Conservation (phyloP, 2,797 vertebrate genomes). For the Toxotes lorentzi region DNA sequence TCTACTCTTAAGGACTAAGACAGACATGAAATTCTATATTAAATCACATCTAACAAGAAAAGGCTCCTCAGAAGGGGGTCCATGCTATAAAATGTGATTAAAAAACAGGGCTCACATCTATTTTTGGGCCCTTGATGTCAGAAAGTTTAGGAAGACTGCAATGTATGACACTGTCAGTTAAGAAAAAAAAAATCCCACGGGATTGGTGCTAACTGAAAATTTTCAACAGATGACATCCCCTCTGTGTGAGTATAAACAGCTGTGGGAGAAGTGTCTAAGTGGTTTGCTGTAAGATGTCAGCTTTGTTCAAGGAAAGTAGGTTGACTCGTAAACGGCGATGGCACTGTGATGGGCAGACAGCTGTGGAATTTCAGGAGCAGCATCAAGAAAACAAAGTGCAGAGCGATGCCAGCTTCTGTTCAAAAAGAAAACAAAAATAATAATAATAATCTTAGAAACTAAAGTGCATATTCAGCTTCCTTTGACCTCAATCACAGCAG, state of each 20-base stretch:
- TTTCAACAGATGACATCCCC: slow-evolving; percentile 53
- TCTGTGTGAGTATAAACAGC: slow-evolving; percentile 64
- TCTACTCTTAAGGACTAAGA: neutral
- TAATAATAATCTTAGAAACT: neutral
- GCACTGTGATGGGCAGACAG: slow-evolving; percentile 53
- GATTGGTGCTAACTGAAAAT: slow-evolving; percentile 45
- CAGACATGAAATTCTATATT: slow-evolving; percentile 4
- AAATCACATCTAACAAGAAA: slow-evolving; percentile 27
- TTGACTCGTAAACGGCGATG: slow-evolving; percentile 54
- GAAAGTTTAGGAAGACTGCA: slow-evolving; percentile 22
- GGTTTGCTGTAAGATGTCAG: slow-evolving; percentile 67
- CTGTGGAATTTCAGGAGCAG: slow-evolving; percentile 39
- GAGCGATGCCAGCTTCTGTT: neutral
- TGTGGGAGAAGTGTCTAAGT: slow-evolving; percentile 60
- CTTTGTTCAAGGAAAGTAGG: slow-evolving; percentile 64
- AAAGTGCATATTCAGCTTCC: neutral
- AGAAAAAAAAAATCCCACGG: slow-evolving; percentile 25
- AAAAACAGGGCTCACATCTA: neutral
- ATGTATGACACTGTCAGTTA: slow-evolving; percentile 16
- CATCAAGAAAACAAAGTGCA: slow-evolving; percentile 6
- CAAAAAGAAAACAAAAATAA: neutral
- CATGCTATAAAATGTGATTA: neutral
- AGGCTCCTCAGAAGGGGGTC: neutral
- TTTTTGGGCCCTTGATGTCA: slow-evolving; percentile 24
- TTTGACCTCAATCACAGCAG: neutral